phyloP scores from a whole-genome alignment of 2,113 vertebrate genomes.

The Petromus typicus region DNA sequence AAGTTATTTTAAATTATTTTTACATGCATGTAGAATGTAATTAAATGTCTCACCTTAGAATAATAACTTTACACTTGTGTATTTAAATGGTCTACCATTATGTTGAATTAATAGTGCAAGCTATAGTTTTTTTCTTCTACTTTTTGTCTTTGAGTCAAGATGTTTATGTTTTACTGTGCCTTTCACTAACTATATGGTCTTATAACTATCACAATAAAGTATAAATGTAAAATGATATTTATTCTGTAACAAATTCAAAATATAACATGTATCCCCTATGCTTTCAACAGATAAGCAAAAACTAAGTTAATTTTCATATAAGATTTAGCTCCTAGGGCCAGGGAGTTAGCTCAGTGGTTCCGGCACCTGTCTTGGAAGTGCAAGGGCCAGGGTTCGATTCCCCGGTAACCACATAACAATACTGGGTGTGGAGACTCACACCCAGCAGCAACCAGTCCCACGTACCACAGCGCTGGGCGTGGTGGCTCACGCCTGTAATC shows the following conservation, averaged over 20 bases:
- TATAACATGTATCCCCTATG: neutral
- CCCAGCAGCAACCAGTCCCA: too few relatives aligned
- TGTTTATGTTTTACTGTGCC: neutral
- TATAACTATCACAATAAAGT: neutral
- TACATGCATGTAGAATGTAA: neutral
- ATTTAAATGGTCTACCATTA: slow-evolving; percentile 31
- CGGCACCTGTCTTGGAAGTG: too few relatives aligned
- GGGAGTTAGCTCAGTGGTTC: too few relatives aligned
- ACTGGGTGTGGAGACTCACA: too few relatives aligned
- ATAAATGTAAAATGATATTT: neutral
- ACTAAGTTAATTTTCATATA: neutral
- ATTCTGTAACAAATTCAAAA: slow-evolving; percentile 53
- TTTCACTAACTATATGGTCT: slow-evolving; percentile 29
- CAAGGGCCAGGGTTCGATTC: too few relatives aligned
- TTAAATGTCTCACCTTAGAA: slow-evolving; percentile 36
- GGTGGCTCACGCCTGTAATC: too few relatives aligned
- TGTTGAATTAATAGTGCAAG: neutral
- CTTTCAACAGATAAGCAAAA: neutral
- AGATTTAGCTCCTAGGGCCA: neutral
- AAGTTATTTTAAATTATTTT: slow-evolving; percentile 45
- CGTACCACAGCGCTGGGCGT: too few relatives aligned
- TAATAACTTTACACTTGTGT: neutral
- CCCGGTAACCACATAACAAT: too few relatives aligned
- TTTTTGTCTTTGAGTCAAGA: neutral
- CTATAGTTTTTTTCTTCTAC: neutral